Evolutionary conservation across 2,113 vertebrate genomes (phyloP).

Genomic region (Heloderma charlesbogerti): DNA sequence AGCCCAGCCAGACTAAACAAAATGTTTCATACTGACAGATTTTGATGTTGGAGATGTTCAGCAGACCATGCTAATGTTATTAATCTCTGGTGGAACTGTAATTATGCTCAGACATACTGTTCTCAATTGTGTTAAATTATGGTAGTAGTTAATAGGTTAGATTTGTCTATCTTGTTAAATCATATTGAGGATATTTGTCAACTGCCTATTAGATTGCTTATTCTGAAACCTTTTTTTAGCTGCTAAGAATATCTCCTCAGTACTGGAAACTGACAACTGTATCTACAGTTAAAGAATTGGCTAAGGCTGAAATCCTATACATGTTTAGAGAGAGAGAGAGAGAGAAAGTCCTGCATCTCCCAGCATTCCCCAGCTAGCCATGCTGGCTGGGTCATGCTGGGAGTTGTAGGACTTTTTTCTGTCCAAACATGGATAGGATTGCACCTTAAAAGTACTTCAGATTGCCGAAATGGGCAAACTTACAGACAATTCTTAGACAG

Average conservation of each 20-base stretch:
- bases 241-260: not conserved
- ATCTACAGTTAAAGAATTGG: not conserved
- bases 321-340: too few species aligned
- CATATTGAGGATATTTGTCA: not conserved
- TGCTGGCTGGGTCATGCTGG: too few species aligned
- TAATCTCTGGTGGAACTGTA: not conserved
- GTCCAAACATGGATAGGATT: too few species aligned
- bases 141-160: not conserved
- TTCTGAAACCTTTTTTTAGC: not conserved
- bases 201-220: not conserved
- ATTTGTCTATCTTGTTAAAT: not conserved
- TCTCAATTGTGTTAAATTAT: constrained; percentile 4
- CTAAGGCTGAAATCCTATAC: too few species aligned
- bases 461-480: not conserved
- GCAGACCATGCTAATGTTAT: not conserved
- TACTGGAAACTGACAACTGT: not conserved
- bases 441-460: not conserved
- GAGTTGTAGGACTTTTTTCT: too few species aligned
- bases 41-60: not conserved
- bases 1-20: not conserved
- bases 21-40: not conserved
- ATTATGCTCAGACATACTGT: not conserved
- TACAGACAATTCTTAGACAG: not conserved
- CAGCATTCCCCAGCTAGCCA: too few species aligned
- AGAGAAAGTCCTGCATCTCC: too few species aligned